Conservation (phyloP, 2,888 invertebrate species). For the Cynaeus angustus region DNA sequence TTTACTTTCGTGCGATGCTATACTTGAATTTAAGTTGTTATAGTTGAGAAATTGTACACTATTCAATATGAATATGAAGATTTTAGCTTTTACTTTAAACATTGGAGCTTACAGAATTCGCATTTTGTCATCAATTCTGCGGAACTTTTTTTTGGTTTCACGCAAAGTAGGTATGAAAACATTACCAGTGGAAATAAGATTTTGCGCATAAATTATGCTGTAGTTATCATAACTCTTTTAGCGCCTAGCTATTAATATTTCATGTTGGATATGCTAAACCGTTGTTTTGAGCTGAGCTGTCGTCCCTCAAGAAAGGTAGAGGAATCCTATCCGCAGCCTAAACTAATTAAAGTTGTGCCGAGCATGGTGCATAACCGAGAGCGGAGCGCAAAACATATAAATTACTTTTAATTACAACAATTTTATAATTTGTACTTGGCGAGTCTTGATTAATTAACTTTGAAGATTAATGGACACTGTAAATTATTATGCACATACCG, state of each 20-base stretch:
- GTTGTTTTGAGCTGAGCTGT: constrained; percentile 27
- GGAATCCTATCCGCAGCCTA: constrained; percentile 52
- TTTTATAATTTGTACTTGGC: constrained; percentile 71
- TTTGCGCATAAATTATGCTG: too few relatives aligned
- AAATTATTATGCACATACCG: constrained; percentile 68
- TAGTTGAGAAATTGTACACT: too few relatives aligned
- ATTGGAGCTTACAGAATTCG: too few relatives aligned
- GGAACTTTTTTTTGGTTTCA: too few relatives aligned
- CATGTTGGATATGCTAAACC: constrained; percentile 17
- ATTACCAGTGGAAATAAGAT: too few relatives aligned
- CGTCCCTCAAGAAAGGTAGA: constrained; percentile 39
- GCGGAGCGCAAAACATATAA: constrained; percentile 68
- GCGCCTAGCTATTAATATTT: constrained; percentile 25
- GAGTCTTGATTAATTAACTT: constrained; percentile 70
- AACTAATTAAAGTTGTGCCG: constrained; percentile 67
- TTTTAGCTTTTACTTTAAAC: too few relatives aligned
- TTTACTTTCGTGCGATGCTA: too few relatives aligned
- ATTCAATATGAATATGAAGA: too few relatives aligned
- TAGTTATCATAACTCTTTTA: constrained; percentile 31
- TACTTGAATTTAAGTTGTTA: too few relatives aligned
- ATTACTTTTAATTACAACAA: constrained; percentile 72
- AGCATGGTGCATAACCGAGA: constrained; percentile 69
- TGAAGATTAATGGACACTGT: constrained; percentile 69
- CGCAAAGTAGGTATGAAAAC: too few relatives aligned
- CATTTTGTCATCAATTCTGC: too few relatives aligned